Evolutionary conservation across 2,888 invertebrate genomes (phyloP), one percentile per base, ranked within the genome.

Genomic region (Cheilosia vulpina): DNA sequence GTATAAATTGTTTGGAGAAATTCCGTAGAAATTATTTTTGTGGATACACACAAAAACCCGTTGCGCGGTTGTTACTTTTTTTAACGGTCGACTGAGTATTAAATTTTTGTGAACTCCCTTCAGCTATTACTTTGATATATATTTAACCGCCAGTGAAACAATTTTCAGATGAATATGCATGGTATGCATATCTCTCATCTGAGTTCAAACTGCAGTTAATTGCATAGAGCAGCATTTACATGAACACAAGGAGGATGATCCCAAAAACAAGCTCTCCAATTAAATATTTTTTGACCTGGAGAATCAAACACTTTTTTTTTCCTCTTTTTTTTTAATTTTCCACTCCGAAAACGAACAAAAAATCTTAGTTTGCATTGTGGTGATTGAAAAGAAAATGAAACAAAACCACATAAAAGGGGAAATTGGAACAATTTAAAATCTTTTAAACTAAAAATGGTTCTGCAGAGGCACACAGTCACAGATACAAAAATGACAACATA

Each of bases 211-310:
- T 65, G 50, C 50, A 50, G 21, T 21, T 38, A n/a, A 52, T n/a
- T 38, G 38, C 19, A 63, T 34, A 38, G 21, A 24, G 11, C 21
- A 34, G 5, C 19, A 21, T 19, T 4, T 63, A 27, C 13, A 34
- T 50, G 47, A 15, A 31, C 15, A 34, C 17, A 21, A 63, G 31
- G 17, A 34, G 31, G 62, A 31, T 47, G 45, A 17, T 27, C 31
- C 31, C 13, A 19, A 63, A 31, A 45, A 38, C 34, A 65, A 50
- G 19, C 31, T 31, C 50, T 65, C 15, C 38, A 65, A 52, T 65
- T 50, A 65, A 38, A 38, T 65, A 21, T 38, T 21, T 4, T 38
- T 50, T 65, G 63, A 34, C 34, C 34, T n/a, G 38, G 15, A 41
- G 27, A 17, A 2, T 17, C 17, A 27, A 24, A 7, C 13, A 7